Percentiles rank a stretch among this genome's conserved stretches.
Evolutionary conservation across 2,797 vertebrate genomes (phyloP).

Genomic region (Ctenochaetus hawaiiensis): DNA sequence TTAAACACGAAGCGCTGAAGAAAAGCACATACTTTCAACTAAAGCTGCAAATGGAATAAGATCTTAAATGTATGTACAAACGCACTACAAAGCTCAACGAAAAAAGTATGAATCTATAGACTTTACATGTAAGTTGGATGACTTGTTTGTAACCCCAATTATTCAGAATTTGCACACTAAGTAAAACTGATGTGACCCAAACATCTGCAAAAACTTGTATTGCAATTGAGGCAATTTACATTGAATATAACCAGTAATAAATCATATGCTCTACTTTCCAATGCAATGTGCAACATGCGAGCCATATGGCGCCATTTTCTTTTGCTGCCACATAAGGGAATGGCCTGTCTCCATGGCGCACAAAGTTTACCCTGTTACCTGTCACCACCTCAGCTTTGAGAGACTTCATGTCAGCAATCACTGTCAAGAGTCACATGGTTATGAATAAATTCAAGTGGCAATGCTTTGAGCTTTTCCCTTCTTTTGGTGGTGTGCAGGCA

Average conservation of each 20-base stretch:
- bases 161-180: constrained; percentile 4
- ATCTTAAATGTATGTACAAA: not conserved
- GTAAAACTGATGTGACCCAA: constrained; percentile 43
- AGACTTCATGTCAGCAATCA: constrained; percentile 71
- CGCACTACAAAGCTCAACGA: no score
- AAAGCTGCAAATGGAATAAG: constrained; percentile 33
- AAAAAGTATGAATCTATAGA: not conserved
- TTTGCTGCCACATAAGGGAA: constrained; percentile 61
- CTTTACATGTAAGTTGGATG: not conserved
- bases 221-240: constrained; percentile 50
- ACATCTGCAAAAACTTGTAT: constrained; percentile 16
- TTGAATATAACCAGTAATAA: constrained; percentile 52
- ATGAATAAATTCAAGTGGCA: constrained; percentile 69
- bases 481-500: constrained; percentile 39
- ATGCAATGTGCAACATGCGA: constrained; percentile 39
- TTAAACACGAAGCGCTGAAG: constrained; percentile 8
- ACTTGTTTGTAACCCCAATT: not conserved
- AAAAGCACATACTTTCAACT: constrained; percentile 17
- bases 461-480: constrained; percentile 57
- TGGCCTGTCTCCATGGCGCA: constrained; percentile 62
- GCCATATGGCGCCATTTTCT: constrained; percentile 71
- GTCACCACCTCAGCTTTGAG: constrained; percentile 75
- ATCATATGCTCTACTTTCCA: constrained; percentile 57
- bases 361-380: constrained; percentile 76
- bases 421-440: constrained; percentile 73